Evolutionary conservation across 2,113 vertebrate species (phyloP), one percentile per base, ranked within the genome.

Genomic region (Pagrus major): DNA sequence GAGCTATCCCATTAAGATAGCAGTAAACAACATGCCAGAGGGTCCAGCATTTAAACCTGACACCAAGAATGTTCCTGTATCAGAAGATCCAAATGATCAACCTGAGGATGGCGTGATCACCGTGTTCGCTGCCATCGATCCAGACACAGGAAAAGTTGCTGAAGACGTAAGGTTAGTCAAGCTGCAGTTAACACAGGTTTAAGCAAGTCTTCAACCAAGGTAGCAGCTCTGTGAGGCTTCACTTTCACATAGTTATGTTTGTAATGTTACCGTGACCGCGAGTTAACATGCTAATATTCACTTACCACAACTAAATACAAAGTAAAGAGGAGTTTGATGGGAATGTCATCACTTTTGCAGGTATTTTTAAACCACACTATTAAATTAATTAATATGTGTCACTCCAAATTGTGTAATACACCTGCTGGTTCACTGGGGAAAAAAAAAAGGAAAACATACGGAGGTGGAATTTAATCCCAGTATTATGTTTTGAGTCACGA

Each of bases 81-180:
- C 95, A 75, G 92, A 95, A 87, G 89, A 93, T 7, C 66, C 92
- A 46, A 87, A 86, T 16, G 71, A 66, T 29, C 25, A 74, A 14
- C 82, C 88, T 2, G 59, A 93, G 71, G 14, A 87, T 21, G 93
- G 93, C 1, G 70, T 94, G 7, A 16, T 98, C 12, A 90, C 93
- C 60, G 94, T 86, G 0, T 96, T 94, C 21, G 69, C 93, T 59
- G 97, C 97, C 46, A 21, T 93, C 0, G 95, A 98, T 88, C 87
- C 95, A 54, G 97, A 99, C 84, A 97, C 96, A 5, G 96, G 96
- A 82, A 56, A 85, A 70, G 39, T 70, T 11, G 96, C 97, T n/a
- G 87, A 95, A 29, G 93, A 97, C 6, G 95, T 98, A 86, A 94
- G 95, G 97, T 97, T 37, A 73, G 91, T 91, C 5, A 37, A 74